Evolutionary conservation across 2,797 vertebrate genomes (phyloP).

Genomic region (Tympanoctomys barrerae): DNA sequence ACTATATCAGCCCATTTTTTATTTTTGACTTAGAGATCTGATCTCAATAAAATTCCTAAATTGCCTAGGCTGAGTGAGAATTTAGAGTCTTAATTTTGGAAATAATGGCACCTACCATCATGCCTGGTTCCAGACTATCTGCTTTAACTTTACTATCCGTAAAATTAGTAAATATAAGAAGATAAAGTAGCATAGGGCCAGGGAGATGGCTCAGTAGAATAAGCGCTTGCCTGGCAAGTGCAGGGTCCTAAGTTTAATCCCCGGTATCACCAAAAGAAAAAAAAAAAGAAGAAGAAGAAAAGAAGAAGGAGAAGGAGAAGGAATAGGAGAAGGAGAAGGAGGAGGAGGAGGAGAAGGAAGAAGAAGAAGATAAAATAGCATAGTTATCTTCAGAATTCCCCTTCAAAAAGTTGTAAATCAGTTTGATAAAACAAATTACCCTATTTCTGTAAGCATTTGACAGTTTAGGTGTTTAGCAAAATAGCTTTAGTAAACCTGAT

Average conservation of each 20-base stretch:
- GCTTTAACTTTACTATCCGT: conserved; percentile 7
- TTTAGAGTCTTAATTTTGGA: background rate
- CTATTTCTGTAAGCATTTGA: conserved; percentile 5
- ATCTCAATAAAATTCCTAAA: background rate
- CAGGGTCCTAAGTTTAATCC: no score
- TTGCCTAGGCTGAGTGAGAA: background rate
- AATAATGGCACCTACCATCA: background rate
- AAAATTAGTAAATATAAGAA: conserved; percentile 40
- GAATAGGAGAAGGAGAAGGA: no score
- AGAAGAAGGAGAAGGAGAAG: no score
- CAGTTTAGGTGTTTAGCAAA: background rate
- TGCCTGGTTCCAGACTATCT: background rate
- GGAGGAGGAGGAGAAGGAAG: no score
- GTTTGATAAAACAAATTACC: conserved; percentile 14
- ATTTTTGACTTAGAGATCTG: background rate
- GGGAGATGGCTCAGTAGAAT: no score
- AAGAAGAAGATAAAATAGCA: background rate
- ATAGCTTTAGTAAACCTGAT: background rate
- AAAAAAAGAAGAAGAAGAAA: no score
- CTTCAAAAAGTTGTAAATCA: conserved; percentile 38
- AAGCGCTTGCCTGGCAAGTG: no score
- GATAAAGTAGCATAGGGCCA: background rate
- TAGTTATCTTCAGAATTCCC: conserved; percentile 23
- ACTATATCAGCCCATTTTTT: background rate
- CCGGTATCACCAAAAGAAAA: no score